Evolutionary conservation across 2,888 invertebrate species (phyloP).

Genomic region (Lepidocyrtinus sp.): DNA sequence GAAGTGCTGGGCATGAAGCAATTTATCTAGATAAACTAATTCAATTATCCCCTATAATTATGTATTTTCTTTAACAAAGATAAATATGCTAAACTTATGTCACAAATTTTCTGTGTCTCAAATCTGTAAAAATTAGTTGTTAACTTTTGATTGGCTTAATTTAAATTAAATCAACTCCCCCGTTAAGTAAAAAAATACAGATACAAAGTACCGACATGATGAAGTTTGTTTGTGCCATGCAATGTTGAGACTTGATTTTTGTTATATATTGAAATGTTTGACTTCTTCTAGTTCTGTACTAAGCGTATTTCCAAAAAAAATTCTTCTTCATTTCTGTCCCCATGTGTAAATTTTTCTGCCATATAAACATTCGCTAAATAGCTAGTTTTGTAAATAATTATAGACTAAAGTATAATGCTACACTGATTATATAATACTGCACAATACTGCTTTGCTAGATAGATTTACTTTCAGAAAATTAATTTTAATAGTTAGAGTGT

Average conservation of each 20-base stretch:
- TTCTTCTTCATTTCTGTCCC: background rate
- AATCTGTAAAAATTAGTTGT: background rate
- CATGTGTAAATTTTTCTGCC: too few relatives aligned
- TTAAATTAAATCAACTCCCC: background rate
- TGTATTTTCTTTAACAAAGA: background rate
- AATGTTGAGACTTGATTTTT: background rate
- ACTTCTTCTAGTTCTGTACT: background rate
- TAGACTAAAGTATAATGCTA: too few relatives aligned
- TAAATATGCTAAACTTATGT: background rate
- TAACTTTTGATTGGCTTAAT: background rate
- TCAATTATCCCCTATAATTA: background rate
- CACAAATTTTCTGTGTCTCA: background rate
- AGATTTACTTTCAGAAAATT: background rate
- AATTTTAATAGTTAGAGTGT: background rate
- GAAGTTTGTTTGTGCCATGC: background rate
- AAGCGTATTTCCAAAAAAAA: background rate
- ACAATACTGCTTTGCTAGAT: background rate
- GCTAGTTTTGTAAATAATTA: too few relatives aligned
- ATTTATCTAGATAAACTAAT: slow-evolving; percentile 35
- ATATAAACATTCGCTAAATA: too few relatives aligned
- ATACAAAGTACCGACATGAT: background rate
- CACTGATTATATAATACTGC: too few relatives aligned
- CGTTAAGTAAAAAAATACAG: background rate
- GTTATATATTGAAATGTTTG: background rate
- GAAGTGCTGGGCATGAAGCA: slow-evolving; percentile 64